These are phyloP conservation scores for Heteromormyrus szaboi DNA, from an alignment of 2,797 vertebrate genomes.

Conservation along the genomic window DNA sequence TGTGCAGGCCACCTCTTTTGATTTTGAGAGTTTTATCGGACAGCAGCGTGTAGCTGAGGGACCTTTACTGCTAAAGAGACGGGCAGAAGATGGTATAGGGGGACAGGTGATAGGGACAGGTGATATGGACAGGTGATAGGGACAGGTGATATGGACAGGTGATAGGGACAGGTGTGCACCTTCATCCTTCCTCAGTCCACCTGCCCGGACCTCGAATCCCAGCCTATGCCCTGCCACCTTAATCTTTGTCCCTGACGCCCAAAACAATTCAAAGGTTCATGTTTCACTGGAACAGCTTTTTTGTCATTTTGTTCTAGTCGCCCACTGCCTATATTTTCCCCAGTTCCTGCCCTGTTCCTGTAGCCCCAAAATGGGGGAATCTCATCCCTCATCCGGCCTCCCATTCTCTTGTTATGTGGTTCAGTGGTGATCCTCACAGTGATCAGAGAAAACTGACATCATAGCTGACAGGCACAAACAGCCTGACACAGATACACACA, in stretches of 20 bases:
- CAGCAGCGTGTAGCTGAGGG: not conserved
- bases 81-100: not conserved
- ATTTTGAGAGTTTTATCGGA: not conserved
- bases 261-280: not conserved
- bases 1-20: not conserved
- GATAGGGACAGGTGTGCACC: not conserved
- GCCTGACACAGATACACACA: not conserved
- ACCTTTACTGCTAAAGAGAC: not conserved
- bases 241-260: not conserved
- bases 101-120: not conserved
- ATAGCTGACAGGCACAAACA: not conserved
- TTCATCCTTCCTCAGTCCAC: not conserved
- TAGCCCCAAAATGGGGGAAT: not conserved
- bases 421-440: not conserved
- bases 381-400: not conserved
- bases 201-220: not conserved
- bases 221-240: not conserved
- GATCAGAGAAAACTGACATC: not conserved
- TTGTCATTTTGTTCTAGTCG: not conserved
- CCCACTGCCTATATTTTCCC: not conserved
- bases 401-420: not conserved
- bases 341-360: not conserved
- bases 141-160: not conserved
- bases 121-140: too few species aligned
- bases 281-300: not conserved